phyloP scores from a whole-genome alignment of 2,113 vertebrate species.

The Callorhinus ursinus region DNA sequence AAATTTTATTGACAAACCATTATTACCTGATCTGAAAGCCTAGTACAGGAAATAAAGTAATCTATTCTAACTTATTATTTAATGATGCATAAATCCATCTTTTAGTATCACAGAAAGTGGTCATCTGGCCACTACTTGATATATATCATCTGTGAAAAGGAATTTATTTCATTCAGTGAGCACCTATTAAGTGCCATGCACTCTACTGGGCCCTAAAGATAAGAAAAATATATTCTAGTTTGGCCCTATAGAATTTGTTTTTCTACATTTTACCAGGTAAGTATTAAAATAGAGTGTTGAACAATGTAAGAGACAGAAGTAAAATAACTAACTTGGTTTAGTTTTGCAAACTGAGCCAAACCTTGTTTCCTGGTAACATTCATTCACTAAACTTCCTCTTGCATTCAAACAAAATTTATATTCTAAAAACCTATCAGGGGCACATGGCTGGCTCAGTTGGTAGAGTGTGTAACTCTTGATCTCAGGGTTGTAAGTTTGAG shows the following conservation, averaged over 20 bases:
- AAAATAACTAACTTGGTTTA: slow-evolving; percentile 25
- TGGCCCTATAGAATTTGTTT: not conserved
- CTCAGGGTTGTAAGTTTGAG: not conserved
- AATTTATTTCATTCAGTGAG: not conserved
- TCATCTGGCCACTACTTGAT: not conserved
- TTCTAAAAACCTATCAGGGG: not conserved
- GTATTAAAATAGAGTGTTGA: not conserved
- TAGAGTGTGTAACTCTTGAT: not conserved
- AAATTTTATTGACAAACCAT: slow-evolving; percentile 28
- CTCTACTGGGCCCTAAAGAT: not conserved
- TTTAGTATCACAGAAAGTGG: not conserved
- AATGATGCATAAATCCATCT: not conserved
- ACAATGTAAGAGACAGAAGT: slow-evolving; percentile 27
- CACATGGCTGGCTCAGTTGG: not conserved
- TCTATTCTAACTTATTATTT: not conserved
- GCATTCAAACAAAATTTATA: slow-evolving; percentile 23
- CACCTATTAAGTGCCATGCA: slow-evolving; percentile 29
- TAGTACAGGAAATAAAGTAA: slow-evolving; percentile 1
- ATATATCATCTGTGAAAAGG: slow-evolving; percentile 23
- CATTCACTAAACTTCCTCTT: not conserved
- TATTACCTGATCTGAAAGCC: slow-evolving; percentile 25
- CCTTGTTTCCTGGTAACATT: not conserved
- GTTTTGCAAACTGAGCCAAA: not conserved
- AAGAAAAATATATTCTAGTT: slow-evolving; percentile 13
- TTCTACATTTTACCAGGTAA: not conserved